A percentile compares a stretch with the other conserved stretches of the same genome.
These are phyloP conservation scores for Zelostemma sp. DNA, from an alignment of 1,140 invertebrate genomes.

Conservation along the genomic window DNA sequence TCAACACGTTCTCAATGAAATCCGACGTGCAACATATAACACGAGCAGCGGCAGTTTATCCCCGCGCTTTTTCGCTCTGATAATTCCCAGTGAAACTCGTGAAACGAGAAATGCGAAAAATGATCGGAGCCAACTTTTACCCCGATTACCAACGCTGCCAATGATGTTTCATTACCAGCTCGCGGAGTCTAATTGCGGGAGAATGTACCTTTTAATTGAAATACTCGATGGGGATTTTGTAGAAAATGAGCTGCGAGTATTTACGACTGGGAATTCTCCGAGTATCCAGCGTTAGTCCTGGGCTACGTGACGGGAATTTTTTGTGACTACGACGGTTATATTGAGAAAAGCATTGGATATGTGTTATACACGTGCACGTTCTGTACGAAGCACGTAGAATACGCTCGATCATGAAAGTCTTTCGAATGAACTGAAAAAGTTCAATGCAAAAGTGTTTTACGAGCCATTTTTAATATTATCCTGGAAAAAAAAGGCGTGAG, in stretches of 20 bases:
- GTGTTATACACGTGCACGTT: constrained; percentile 20
- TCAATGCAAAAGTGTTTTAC: no score
- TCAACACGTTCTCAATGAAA: constrained; percentile 11
- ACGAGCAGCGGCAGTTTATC: not conserved
- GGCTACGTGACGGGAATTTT: constrained; percentile 36
- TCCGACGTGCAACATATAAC: constrained; percentile 9
- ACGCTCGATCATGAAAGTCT: constrained; percentile 25
- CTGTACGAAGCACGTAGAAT: constrained; percentile 20
- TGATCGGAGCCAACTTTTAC: not conserved
- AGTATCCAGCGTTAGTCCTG: constrained; percentile 38
- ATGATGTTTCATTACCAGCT: not conserved
- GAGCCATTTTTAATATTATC: not conserved
- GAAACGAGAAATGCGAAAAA: constrained; percentile 4
- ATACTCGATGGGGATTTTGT: no score
- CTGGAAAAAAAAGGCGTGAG: not conserved
- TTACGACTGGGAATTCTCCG: constrained; percentile 22
- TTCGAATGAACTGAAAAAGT: constrained; percentile 9
- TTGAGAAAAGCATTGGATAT: constrained; percentile 18
- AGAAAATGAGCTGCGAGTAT: constrained; percentile 12
- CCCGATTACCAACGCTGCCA: not conserved
- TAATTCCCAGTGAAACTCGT: constrained; percentile 1
- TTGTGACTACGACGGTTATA: constrained; percentile 24
- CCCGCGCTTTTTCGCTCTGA: constrained; percentile 5
- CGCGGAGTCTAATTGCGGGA: constrained; percentile 2
- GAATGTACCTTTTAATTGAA: constrained; percentile 19